phyloP scores from a whole-genome alignment of 2,888 invertebrate genomes.

The Dicycla oo region DNA sequence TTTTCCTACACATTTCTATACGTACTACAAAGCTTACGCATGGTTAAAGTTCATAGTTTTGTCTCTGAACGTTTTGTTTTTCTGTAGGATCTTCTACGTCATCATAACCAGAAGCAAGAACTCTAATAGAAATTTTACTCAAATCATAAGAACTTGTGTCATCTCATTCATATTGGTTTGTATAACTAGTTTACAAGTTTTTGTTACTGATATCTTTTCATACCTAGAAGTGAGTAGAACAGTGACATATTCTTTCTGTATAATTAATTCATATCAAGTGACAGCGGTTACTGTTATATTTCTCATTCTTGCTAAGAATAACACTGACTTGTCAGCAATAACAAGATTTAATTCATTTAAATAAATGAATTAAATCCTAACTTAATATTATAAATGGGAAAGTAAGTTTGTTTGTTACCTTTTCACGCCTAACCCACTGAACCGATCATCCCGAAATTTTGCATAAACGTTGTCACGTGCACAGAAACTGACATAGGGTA shows the following conservation, averaged over 20 bases:
- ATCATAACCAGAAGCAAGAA: slow-evolving; percentile 61
- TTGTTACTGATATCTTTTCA: slow-evolving; percentile 72
- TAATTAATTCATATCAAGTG: slow-evolving; percentile 67
- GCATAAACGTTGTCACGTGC: no score
- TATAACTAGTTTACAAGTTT: slow-evolving; percentile 77
- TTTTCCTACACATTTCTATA: neutral
- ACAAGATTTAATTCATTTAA: no score
- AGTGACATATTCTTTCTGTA: slow-evolving; percentile 33
- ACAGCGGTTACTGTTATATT: slow-evolving; percentile 65
- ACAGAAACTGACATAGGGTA: no score
- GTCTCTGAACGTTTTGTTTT: slow-evolving; percentile 73
- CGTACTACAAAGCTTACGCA: slow-evolving; percentile 69
- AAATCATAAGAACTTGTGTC: slow-evolving; percentile 60
- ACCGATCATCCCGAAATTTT: no score
- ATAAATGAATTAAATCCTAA: no score
- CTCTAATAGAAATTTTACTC: slow-evolving; percentile 30
- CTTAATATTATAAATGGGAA: no score
- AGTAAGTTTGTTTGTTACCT: no score
- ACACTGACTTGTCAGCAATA: no score
- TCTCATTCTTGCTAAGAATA: slow-evolving; percentile 16
- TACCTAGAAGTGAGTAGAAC: slow-evolving; percentile 16
- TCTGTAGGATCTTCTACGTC: slow-evolving; percentile 75
- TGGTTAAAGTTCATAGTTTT: slow-evolving; percentile 75
- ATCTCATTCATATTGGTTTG: slow-evolving; percentile 71
- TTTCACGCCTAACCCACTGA: no score